Conservation (phyloP, 2,888 invertebrate genomes). For the Sinotaia quadrata region DNA sequence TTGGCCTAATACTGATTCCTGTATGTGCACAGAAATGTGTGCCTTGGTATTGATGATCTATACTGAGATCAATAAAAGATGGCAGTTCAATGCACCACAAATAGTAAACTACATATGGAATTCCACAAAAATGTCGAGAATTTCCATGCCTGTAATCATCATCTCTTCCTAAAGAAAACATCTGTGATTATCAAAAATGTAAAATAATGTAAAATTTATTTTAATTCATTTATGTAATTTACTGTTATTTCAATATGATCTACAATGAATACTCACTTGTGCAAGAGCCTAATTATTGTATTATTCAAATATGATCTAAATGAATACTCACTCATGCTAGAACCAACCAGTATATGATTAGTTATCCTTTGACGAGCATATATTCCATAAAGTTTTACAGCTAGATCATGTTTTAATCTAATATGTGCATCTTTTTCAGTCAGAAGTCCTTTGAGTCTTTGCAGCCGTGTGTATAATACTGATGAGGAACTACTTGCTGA, state of each 20-base stretch:
- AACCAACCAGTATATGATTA: slow-evolving; percentile 53
- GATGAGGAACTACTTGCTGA: slow-evolving; percentile 30
- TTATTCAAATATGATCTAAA: neutral
- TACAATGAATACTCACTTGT: neutral
- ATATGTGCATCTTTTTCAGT: slow-evolving; percentile 59
- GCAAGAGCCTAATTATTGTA: neutral
- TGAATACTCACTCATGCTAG: slow-evolving; percentile 47
- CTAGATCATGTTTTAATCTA: slow-evolving; percentile 62
- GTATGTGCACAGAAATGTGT: too few relatives aligned
- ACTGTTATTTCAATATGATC: neutral
- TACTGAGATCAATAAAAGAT: too few relatives aligned
- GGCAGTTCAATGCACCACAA: too few relatives aligned
- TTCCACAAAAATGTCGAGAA: too few relatives aligned
- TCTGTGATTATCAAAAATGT: too few relatives aligned
- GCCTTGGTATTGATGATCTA: too few relatives aligned
- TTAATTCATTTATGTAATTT: neutral
- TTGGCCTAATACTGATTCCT: too few relatives aligned
- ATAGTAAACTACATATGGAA: too few relatives aligned
- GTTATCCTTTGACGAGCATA: slow-evolving; percentile 53
- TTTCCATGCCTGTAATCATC: too few relatives aligned
- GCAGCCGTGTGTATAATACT: slow-evolving; percentile 50
- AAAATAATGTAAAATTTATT: neutral
- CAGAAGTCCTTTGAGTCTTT: slow-evolving; percentile 54
- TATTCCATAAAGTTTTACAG: slow-evolving; percentile 55
- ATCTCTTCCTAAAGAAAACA: too few relatives aligned